These are phyloP conservation scores for Drosophila elegans DNA, from an alignment of 1,140 invertebrate genomes.

Conservation along the genomic window DNA sequence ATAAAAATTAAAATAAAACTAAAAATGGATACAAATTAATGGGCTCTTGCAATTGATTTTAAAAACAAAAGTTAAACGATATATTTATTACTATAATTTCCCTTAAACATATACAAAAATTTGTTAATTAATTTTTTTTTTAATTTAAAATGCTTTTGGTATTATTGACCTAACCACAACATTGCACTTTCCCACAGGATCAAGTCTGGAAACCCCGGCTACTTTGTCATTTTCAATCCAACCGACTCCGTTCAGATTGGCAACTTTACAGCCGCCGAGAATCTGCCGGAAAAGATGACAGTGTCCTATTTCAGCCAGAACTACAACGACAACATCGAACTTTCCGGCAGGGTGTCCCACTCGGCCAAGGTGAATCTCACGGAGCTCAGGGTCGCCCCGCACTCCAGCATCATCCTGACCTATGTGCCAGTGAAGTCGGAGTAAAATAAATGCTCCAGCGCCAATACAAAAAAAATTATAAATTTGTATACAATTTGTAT, in stretches of 20 bases:
- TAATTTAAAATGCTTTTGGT: too few relatives aligned
- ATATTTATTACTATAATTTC: too few relatives aligned
- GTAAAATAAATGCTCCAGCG: conserved; percentile 30
- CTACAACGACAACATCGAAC: conserved; percentile 83
- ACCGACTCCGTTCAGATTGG: conserved; percentile 83
- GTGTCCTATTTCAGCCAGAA: conserved; percentile 86
- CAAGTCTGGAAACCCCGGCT: conserved; percentile 89
- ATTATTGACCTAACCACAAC: neutral
- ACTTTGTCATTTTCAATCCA: conserved; percentile 88
- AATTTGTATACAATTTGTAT: conserved; percentile 22
- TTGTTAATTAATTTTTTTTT: too few relatives aligned
- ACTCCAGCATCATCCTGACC: conserved; percentile 85
- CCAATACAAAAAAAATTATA: conserved; percentile 13
- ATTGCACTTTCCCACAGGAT: conserved; percentile 84
- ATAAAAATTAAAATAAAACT: too few relatives aligned
- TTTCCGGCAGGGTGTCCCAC: conserved; percentile 80
- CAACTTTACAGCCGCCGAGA: conserved; percentile 85
- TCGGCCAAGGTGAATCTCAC: conserved; percentile 53
- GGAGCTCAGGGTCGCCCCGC: conserved; percentile 79
- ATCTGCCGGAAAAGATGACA: conserved; percentile 86
- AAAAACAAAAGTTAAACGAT: too few relatives aligned
- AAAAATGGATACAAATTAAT: too few relatives aligned
- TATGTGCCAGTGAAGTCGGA: conserved; percentile 84
- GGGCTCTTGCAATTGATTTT: too few relatives aligned
- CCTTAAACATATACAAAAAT: too few relatives aligned